Percentiles rank a stretch among this genome's conserved stretches.
These are phyloP conservation scores for Stratiolaelaps scimitus DNA, from an alignment of 1,140 invertebrate genomes.

Conservation along the genomic window DNA sequence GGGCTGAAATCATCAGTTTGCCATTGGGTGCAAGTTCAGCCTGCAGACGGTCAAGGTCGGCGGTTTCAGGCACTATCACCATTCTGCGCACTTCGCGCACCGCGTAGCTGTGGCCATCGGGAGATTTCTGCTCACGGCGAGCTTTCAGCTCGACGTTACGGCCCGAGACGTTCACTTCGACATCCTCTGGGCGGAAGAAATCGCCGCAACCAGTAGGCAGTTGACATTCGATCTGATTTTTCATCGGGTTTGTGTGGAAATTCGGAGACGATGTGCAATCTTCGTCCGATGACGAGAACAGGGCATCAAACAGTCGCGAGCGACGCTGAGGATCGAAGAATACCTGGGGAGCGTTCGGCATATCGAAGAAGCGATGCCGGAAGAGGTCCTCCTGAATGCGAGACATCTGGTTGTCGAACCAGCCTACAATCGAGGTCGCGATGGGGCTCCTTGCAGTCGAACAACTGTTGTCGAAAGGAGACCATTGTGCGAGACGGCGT, in stretches of 20 bases:
- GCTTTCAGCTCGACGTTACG: slow-evolving; percentile 6
- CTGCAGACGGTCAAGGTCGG: neutral
- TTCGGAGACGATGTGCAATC: neutral
- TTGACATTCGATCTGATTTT: slow-evolving; percentile 7
- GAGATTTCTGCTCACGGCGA: neutral
- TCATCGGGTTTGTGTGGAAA: slow-evolving; percentile 4
- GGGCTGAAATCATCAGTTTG: neutral
- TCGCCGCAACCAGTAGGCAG: slow-evolving; percentile 9
- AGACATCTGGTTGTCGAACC: slow-evolving; percentile 17
- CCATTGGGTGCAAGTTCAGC: neutral
- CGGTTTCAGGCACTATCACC: neutral
- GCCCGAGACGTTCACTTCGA: slow-evolving; percentile 7
- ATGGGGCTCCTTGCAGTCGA: too few relatives aligned
- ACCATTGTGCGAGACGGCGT: too few relatives aligned
- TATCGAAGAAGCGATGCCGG: neutral
- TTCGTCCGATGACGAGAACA: neutral
- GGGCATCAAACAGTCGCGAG: slow-evolving; percentile 12
- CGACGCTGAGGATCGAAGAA: slow-evolving; percentile 11
- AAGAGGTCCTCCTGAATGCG: slow-evolving; percentile 11
- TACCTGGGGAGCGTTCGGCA: neutral
- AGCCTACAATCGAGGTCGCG: neutral
- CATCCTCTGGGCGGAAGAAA: neutral
- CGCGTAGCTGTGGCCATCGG: slow-evolving; percentile 11
- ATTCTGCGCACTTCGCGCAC: slow-evolving; percentile 13
- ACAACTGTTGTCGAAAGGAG: too few relatives aligned